Base-by-base conservation (phyloP, 2,888 invertebrate species). In the Zonitis immaculata region DNA sequence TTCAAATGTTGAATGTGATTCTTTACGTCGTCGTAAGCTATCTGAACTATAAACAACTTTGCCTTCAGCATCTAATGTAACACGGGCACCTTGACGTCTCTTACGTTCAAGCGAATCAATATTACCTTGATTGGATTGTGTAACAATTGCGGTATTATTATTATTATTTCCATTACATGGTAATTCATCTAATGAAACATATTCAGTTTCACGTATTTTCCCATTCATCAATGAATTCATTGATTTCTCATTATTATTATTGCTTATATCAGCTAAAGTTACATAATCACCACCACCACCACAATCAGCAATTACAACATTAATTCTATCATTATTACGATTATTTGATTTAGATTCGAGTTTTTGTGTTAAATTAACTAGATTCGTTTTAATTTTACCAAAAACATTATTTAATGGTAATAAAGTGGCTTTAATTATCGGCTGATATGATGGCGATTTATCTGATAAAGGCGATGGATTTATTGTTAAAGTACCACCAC, bases 201-300 rank as follows among this genome's bases (percentile, higher is more conserved):
- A 91, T 74, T 91, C 91, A 1, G 85, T 83, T 66, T 86, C 85
- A 52, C 79, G 78, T 18, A 80, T 75, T 56, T 81, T 81, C 53
- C 83, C 83, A n/a, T 81, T 80, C 45, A 83, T 80, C 48, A 84
- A 77, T 68, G 22, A 22, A 22, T 22, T 88, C 87, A 72, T 85
- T 88, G 87, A 66, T 82, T 82, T 26, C 69, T 86, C 83, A 69
- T 89, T 89, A 68, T 89, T 89, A 35, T 20, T 20, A 32, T 32
- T 32, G 16, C 85, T 83, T 51, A 89, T 85, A 75, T 91, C 91
- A 39, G 90, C 87, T 68, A 91, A 89, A 46, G 90, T 91, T 8
- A 91, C 91, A 75, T 91, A 91, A 77, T 91, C 91, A 61, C 90
- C 91, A 54, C 82, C 91, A 77, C 91, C 91, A 61, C 90, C 91